Evolutionary conservation across 2,797 vertebrate species (phyloP).

Genomic region (Percopsis omiscomaycus): DNA sequence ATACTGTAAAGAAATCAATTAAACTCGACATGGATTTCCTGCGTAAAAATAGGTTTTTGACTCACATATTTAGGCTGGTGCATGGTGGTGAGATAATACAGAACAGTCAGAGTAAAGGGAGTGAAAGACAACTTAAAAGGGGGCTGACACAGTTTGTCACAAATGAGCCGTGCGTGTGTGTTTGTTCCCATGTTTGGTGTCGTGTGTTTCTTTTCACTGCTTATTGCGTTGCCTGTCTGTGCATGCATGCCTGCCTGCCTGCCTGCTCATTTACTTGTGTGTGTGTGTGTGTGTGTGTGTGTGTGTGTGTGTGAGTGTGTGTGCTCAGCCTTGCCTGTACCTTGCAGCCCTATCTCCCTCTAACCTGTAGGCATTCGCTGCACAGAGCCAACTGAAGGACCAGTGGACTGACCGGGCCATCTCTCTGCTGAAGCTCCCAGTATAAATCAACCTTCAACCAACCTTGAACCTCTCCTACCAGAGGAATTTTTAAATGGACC

Average conservation of each 20-base stretch:
- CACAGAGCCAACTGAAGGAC: slow-evolving; percentile 16
- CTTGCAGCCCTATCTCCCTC: slow-evolving; percentile 73
- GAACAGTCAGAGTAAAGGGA: slow-evolving; percentile 21
- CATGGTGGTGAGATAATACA: slow-evolving; percentile 51
- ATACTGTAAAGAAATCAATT: too few relatives aligned
- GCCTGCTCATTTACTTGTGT: slow-evolving; percentile 19
- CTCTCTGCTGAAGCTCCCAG: slow-evolving; percentile 17
- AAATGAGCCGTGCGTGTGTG: not conserved
- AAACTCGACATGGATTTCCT: not conserved
- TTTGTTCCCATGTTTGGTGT: slow-evolving; percentile 11
- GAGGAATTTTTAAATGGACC: slow-evolving; percentile 28
- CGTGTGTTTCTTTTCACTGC: slow-evolving; percentile 30
- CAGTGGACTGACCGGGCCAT: slow-evolving; percentile 12
- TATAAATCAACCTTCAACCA: not conserved
- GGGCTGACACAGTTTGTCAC: not conserved
- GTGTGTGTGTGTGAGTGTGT: slow-evolving; percentile 19
- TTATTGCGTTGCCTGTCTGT: slow-evolving; percentile 28
- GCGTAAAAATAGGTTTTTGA: slow-evolving; percentile 1
- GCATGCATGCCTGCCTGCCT: slow-evolving; percentile 31
- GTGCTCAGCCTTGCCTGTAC: slow-evolving; percentile 59
- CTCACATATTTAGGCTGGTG: slow-evolving; percentile 38
- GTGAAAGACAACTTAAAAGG: not conserved
- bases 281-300: slow-evolving; percentile 3
- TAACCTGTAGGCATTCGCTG: slow-evolving; percentile 71
- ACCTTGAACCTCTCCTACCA: slow-evolving; percentile 23